Conservation (phyloP, 2,888 invertebrate genomes). For the Polyommatus iphigenia region DNA sequence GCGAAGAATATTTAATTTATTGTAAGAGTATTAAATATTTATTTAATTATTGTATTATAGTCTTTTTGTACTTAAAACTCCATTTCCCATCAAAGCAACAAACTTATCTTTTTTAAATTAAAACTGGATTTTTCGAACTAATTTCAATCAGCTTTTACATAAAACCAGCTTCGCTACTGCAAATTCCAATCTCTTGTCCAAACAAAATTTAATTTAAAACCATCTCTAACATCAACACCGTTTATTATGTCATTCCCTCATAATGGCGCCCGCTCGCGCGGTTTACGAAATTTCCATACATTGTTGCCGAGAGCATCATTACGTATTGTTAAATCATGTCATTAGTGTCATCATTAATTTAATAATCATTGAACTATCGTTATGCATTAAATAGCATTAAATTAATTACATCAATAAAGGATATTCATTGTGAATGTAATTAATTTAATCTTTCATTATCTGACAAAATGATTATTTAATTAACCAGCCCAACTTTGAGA, state of each 20-base stretch:
- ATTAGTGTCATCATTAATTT: slow-evolving; percentile 12
- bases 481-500: no score
- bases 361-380: neutral
- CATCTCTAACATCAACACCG: neutral
- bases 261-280: neutral
- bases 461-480: neutral
- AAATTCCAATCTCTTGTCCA: neutral
- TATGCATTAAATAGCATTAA: neutral
- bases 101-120: neutral
- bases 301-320: neutral
- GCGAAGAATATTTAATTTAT: no score
- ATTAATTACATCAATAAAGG: no score
- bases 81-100: no score
- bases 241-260: neutral
- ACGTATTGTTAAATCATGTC: neutral
- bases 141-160: neutral
- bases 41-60: no score
- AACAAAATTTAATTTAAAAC: slow-evolving; percentile 2
- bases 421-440: neutral
- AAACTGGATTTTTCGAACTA: neutral
- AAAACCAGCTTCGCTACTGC: neutral
- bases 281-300: slow-evolving; percentile 2
- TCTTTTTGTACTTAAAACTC: no score
- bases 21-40: no score
- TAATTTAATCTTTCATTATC: neutral